Conservation (phyloP, 2,113 vertebrate genomes). For the Trinectes maculatus region DNA sequence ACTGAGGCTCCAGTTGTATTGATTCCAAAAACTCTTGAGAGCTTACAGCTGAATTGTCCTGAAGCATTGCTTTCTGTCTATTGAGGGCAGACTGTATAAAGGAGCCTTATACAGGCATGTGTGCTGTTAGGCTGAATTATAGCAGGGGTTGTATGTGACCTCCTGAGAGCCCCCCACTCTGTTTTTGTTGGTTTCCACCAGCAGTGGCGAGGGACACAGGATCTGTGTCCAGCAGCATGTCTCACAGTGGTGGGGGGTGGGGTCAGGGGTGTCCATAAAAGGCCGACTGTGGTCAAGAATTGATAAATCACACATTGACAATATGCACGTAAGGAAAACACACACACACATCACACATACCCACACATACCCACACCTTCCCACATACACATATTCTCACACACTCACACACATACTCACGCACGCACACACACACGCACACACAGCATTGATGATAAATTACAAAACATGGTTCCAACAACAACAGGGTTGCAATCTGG, state of each 20-base stretch:
- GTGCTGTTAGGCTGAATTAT: slow-evolving; percentile 40
- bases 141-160: slow-evolving; percentile 45
- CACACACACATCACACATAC: neutral
- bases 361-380: neutral
- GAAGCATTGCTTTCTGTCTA: neutral
- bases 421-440: slow-evolving; percentile 2
- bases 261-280: slow-evolving; percentile 55
- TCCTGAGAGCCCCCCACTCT: slow-evolving; percentile 40
- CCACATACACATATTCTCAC: neutral
- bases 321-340: slow-evolving; percentile 10
- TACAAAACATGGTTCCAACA: slow-evolving; percentile 60
- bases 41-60: too few species aligned
- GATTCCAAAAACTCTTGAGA: neutral
- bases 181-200: slow-evolving; percentile 60
- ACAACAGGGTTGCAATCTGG: slow-evolving; percentile 63
- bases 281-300: slow-evolving; percentile 49
- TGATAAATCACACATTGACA: slow-evolving; percentile 53
- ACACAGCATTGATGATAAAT: slow-evolving; percentile 45
- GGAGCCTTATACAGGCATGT: slow-evolving; percentile 1
- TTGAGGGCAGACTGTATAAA: neutral
- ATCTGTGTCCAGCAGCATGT: slow-evolving; percentile 30
- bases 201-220: slow-evolving; percentile 9
- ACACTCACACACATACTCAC: neutral
- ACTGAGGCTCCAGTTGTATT: neutral
- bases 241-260: slow-evolving; percentile 1